These are phyloP conservation scores for Callopanchax toddi DNA, from an alignment of 2,113 vertebrate species.

Conservation along the genomic window DNA sequence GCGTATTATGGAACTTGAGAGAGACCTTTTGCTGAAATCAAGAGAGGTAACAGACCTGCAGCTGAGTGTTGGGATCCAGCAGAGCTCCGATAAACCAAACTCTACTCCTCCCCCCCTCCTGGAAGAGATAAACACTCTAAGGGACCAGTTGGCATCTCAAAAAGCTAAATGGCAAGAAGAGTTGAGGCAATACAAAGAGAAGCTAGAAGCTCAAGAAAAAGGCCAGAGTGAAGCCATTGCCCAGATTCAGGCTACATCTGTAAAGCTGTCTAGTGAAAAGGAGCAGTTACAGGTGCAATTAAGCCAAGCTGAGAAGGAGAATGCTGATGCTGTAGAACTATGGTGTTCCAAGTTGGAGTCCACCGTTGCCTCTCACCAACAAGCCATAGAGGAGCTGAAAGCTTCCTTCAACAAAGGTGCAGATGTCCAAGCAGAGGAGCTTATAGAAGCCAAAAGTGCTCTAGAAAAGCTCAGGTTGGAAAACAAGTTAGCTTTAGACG, in stretches of 20 bases:
- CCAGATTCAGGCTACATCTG: slow-evolving; percentile 78
- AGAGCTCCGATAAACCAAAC: slow-evolving; percentile 80
- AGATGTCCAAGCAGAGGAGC: slow-evolving; percentile 81
- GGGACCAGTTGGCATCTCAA: slow-evolving; percentile 83
- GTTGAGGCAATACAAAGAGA: slow-evolving; percentile 78
- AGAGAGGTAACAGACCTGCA: slow-evolving; percentile 90
- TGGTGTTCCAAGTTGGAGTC: slow-evolving; percentile 91
- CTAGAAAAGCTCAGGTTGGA: slow-evolving; percentile 85
- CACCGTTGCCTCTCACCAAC: slow-evolving; percentile 86
- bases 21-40: slow-evolving; percentile 84
- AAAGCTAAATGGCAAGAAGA: slow-evolving; percentile 81
- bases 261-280: slow-evolving; percentile 86
- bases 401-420: slow-evolving; percentile 85
- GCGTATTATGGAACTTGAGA: slow-evolving; percentile 96
- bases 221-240: slow-evolving; percentile 79
- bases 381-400: slow-evolving; percentile 90
- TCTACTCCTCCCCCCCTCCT: slow-evolving; percentile 82
- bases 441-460: slow-evolving; percentile 84
- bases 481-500: slow-evolving; percentile 81
- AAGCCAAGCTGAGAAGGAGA: slow-evolving; percentile 87
- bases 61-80: slow-evolving; percentile 83
- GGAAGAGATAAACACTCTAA: slow-evolving; percentile 88
- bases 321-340: slow-evolving; percentile 79
- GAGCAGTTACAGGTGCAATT: slow-evolving; percentile 86
- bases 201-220: slow-evolving; percentile 81